Conservation (phyloP, 2,797 vertebrate species). For the Myotis daubentonii region DNA sequence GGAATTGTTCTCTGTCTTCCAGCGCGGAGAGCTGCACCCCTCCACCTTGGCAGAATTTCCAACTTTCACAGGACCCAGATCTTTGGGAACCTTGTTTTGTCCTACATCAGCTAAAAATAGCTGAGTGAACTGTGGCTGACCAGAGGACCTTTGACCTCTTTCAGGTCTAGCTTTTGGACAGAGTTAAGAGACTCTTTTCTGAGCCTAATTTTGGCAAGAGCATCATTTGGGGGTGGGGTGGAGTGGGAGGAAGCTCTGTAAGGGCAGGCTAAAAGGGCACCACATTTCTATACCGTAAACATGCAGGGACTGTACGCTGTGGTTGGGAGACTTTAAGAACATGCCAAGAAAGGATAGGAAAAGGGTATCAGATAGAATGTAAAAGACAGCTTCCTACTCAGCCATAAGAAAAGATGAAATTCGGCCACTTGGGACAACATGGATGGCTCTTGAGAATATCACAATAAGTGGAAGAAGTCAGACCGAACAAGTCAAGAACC, state of each 20-base stretch:
- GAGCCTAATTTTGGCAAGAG: conserved; percentile 67
- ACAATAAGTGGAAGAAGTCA: not conserved
- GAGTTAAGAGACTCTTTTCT: conserved; percentile 66
- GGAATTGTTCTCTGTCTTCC: not conserved
- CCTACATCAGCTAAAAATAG: conserved; percentile 69
- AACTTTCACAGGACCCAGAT: conserved; percentile 43
- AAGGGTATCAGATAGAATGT: not conserved
- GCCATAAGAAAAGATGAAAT: not conserved
- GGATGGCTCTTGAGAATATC: not conserved
- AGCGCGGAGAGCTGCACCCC: not conserved
- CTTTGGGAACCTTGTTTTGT: conserved; percentile 67
- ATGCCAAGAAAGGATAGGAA: not conserved
- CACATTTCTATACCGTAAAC: not conserved
- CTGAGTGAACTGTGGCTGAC: conserved; percentile 64
- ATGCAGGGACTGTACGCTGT: not conserved
- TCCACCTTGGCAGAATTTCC: conserved; percentile 51
- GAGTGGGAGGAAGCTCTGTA: not conserved
- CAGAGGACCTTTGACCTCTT: conserved; percentile 62
- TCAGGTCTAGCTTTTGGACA: conserved; percentile 74
- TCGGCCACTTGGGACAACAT: not conserved
- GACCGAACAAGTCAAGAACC: not conserved
- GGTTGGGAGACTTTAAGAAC: not conserved
- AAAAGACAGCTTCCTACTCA: not conserved
- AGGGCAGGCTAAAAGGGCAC: not conserved
- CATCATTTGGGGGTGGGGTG: not conserved